Conservation (phyloP, 2,888 invertebrate genomes). For the Molanna angustata region DNA sequence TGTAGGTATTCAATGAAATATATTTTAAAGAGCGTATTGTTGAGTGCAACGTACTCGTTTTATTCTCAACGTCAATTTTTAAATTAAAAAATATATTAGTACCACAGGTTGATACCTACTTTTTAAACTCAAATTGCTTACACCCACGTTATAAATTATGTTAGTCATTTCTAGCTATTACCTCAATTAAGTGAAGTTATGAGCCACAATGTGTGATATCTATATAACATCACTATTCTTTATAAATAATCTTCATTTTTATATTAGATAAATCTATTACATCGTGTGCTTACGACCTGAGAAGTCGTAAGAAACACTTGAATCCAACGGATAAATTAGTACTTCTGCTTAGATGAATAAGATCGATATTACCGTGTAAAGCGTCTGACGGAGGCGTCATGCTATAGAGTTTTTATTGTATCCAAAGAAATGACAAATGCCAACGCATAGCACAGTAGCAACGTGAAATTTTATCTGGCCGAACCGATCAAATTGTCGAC, state of each 20-base stretch:
- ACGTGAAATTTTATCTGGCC: conserved; percentile 5
- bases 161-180: not conserved
- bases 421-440: conserved; percentile 29
- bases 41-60: no score
- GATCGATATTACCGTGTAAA: no score
- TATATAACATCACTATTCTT: conserved; percentile 9
- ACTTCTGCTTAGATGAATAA: no score
- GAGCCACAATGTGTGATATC: conserved; percentile 15
- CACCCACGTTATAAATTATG: not conserved
- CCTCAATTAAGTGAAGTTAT: conserved; percentile 7
- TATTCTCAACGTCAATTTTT: no score
- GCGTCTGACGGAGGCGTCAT: no score
- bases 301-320: no score
- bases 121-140: not conserved
- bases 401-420: no score
- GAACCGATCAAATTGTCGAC: not conserved
- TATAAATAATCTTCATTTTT: conserved; percentile 21
- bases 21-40: no score
- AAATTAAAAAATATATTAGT: no score
- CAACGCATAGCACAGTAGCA: conserved; percentile 30
- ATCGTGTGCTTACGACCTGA: no score
- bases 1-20: no score
- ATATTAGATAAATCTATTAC: conserved; percentile 23
- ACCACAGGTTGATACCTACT: not conserved
- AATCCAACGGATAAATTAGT: no score